Percentiles rank a stretch among this genome's conserved stretches.
These are phyloP conservation scores for Plutella xylostella DNA, from an alignment of 2,888 invertebrate species.

Conservation along the genomic window DNA sequence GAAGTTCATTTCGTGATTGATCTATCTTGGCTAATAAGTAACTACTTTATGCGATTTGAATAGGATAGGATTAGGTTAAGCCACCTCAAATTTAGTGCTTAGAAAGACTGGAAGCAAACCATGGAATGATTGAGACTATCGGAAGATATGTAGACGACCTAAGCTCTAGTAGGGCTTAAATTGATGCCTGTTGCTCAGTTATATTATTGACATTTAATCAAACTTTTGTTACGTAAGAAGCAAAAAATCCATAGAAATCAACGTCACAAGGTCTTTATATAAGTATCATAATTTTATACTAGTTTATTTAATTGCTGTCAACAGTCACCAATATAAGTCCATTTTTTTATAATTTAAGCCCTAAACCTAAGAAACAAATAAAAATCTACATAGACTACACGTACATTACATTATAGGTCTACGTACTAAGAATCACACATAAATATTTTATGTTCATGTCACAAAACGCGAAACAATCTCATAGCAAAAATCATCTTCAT, in stretches of 20 bases:
- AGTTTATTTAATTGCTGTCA: too few species aligned
- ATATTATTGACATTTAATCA: too few species aligned
- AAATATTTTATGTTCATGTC: constrained; percentile 58
- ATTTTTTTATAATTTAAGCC: constrained; percentile 19
- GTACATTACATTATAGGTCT: constrained; percentile 32
- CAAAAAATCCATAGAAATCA: too few species aligned
- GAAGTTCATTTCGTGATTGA: too few species aligned
- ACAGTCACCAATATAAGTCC: constrained; percentile 29
- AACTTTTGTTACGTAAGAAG: too few species aligned
- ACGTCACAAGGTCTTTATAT: too few species aligned
- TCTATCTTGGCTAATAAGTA: too few species aligned
- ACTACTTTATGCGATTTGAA: too few species aligned
- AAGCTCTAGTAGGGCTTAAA: constrained; percentile 28
- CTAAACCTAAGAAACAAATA: constrained; percentile 26
- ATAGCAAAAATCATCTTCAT: constrained; percentile 42
- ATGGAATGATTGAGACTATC: constrained; percentile 50
- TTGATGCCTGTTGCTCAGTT: constrained; percentile 30
- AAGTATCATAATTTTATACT: too few species aligned
- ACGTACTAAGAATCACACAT: constrained; percentile 63
- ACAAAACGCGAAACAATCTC: constrained; percentile 53
- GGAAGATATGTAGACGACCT: constrained; percentile 34
- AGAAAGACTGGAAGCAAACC: constrained; percentile 48
- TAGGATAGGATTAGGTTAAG: too few species aligned
- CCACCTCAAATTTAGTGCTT: constrained; percentile 1
- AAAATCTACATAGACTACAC: constrained; percentile 44